These are phyloP conservation scores for Tholera decimalis DNA, from an alignment of 2,888 invertebrate genomes.

Conservation along the genomic window DNA sequence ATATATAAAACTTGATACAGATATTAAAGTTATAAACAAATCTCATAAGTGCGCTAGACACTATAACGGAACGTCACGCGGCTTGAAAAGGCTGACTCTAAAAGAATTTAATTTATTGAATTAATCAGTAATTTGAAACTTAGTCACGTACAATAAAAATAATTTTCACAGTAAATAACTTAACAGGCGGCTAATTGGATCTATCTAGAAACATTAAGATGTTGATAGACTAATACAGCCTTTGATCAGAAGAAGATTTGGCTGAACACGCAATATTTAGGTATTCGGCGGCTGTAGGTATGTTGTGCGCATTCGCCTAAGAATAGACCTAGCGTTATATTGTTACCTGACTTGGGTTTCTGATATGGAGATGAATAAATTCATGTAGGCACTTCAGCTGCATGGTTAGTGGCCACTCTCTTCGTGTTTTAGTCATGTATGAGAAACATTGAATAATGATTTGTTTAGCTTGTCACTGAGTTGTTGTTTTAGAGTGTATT, in stretches of 20 bases:
- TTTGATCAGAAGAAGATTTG: conserved; percentile 74
- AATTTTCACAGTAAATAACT: conserved; percentile 63
- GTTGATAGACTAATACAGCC: conserved; percentile 71
- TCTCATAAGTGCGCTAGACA: conserved; percentile 47
- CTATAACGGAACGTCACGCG: conserved; percentile 34
- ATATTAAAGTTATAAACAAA: conserved; percentile 65
- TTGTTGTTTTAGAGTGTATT: neutral
- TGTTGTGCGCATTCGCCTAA: conserved; percentile 32
- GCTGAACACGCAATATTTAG: conserved; percentile 50
- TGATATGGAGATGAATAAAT: conserved; percentile 45
- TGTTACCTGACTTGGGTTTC: conserved; percentile 34
- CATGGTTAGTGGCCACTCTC: conserved; percentile 30
- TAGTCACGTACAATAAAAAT: conserved; percentile 57
- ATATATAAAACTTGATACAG: conserved; percentile 64
- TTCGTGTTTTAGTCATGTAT: conserved; percentile 43
- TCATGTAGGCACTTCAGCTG: conserved; percentile 28
- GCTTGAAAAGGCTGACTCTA: conserved; percentile 31
- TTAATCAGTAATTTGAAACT: conserved; percentile 47
- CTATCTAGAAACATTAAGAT: conserved; percentile 75
- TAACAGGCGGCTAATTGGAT: conserved; percentile 60
- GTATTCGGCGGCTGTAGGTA: conserved; percentile 24
- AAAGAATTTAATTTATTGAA: conserved; percentile 56
- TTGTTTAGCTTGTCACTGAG: conserved; percentile 2
- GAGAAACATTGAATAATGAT: conserved; percentile 39
- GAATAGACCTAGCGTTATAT: conserved; percentile 44